Percentiles rank a stretch among this genome's conserved stretches.
phyloP scores from a whole-genome alignment of 2,797 vertebrate species.

The Amniataba percoides region DNA sequence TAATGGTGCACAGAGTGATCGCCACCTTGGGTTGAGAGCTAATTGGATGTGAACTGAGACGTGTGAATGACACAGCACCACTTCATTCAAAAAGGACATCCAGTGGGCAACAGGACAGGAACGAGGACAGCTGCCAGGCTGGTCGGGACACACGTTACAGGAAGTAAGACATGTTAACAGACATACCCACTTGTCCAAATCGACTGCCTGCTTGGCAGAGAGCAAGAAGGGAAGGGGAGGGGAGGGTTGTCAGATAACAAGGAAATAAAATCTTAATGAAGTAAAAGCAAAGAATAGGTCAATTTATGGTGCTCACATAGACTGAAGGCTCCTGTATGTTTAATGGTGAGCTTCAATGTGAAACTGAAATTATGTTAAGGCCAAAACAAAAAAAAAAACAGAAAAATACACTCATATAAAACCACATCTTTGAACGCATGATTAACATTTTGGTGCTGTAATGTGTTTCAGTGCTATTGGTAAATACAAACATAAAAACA shows the following conservation, averaged over 20 bases:
- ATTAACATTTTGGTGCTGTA: neutral
- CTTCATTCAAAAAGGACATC: conserved; percentile 65
- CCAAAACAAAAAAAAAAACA: neutral
- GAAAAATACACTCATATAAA: neutral
- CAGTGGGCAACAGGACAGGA: conserved; percentile 63
- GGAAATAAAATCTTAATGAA: conserved; percentile 37
- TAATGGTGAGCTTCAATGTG: neutral
- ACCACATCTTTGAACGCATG: neutral
- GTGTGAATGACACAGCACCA: conserved; percentile 60
- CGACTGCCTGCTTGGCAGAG: conserved; percentile 84
- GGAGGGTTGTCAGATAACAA: conserved; percentile 73
- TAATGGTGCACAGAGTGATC: neutral
- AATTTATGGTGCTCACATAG: conserved; percentile 12
- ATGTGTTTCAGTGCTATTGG: neutral
- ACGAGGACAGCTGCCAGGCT: conserved; percentile 65
- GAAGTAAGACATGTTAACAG: conserved; percentile 74
- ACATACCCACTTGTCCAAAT: conserved; percentile 91
- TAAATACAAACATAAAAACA: neutral
- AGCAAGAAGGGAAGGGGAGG: conserved; percentile 70
- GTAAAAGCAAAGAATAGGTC: conserved; percentile 40
- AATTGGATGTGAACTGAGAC: conserved; percentile 38
- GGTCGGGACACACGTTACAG: conserved; percentile 70
- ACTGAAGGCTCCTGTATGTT: neutral
- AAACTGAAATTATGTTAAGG: conserved; percentile 1
- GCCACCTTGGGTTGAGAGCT: conserved; percentile 4